These are phyloP conservation scores for Rhinatrema bivittatum DNA, from an alignment of 2,797 vertebrate genomes.

Conservation along the genomic window DNA sequence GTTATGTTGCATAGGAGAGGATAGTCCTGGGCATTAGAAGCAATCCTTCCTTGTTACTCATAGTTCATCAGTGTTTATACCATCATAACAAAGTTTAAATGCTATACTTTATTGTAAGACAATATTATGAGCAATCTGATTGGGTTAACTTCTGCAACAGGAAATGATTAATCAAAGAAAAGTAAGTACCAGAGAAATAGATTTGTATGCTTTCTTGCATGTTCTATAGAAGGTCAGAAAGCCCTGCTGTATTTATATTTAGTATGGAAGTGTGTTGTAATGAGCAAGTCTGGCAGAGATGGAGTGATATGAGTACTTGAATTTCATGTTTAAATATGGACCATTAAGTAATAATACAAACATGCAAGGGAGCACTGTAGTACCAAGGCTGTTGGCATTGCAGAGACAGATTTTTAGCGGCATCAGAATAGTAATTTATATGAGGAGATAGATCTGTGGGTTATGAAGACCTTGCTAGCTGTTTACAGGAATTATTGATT, in stretches of 20 bases:
- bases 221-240: conserved; percentile 10
- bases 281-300: conserved; percentile 31
- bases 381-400: conserved; percentile 23
- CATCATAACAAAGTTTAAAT: too few relatives aligned
- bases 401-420: conserved; percentile 27
- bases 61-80: too few relatives aligned
- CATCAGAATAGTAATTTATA: conserved; percentile 44
- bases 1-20: too few relatives aligned
- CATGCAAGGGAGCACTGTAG: conserved; percentile 22
- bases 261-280: conserved; percentile 16
- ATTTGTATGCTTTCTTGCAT: conserved; percentile 8
- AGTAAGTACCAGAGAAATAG: too few relatives aligned
- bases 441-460: conserved; percentile 33
- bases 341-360: conserved; percentile 40
- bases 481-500: conserved; percentile 47
- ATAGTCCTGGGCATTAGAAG: too few relatives aligned
- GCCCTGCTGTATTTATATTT: conserved; percentile 22
- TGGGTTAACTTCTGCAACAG: too few relatives aligned
- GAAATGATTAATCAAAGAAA: too few relatives aligned
- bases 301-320: conserved; percentile 23
- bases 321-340: conserved; percentile 35
- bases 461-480: conserved; percentile 38
- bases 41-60: too few relatives aligned
- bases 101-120: too few relatives aligned
- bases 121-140: too few relatives aligned